Percentiles rank a stretch among this genome's conserved stretches.
These are phyloP conservation scores for Chiroxiphia lanceolata DNA, from an alignment of 2,797 vertebrate genomes.

Conservation along the genomic window DNA sequence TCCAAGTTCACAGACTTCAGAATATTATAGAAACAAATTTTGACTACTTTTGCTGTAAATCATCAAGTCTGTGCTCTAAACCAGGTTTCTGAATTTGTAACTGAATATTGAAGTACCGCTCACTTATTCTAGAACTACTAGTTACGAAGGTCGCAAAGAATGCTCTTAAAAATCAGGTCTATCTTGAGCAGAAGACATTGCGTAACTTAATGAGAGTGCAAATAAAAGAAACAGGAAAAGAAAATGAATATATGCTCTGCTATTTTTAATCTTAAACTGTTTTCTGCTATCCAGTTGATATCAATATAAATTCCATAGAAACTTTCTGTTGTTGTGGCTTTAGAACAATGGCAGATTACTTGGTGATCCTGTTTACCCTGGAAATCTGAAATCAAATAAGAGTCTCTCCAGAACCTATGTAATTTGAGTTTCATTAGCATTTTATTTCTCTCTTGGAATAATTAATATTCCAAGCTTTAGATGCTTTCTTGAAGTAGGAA, in stretches of 20 bases:
- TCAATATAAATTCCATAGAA: background rate
- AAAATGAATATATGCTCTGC: background rate
- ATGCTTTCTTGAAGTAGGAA: background rate
- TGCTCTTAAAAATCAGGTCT: background rate
- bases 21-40: background rate
- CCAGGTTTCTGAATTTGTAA: background rate
- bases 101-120: rapidly evolving
- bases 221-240: background rate
- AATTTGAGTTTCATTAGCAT: background rate
- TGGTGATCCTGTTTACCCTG: background rate
- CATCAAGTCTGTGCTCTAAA: background rate
- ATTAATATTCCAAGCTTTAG: background rate
- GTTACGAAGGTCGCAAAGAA: background rate
- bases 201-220: background rate
- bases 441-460: background rate
- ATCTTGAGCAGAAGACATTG: background rate
- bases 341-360: background rate
- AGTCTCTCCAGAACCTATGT: background rate
- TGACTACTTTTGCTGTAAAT: background rate
- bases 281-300: background rate
- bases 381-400: background rate
- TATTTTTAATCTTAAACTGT: background rate
- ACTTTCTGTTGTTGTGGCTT: background rate
- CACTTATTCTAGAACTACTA: background rate
- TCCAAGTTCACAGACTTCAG: background rate